phyloP scores from a whole-genome alignment of 2,797 vertebrate genomes.

The Gobio occitaniae region DNA sequence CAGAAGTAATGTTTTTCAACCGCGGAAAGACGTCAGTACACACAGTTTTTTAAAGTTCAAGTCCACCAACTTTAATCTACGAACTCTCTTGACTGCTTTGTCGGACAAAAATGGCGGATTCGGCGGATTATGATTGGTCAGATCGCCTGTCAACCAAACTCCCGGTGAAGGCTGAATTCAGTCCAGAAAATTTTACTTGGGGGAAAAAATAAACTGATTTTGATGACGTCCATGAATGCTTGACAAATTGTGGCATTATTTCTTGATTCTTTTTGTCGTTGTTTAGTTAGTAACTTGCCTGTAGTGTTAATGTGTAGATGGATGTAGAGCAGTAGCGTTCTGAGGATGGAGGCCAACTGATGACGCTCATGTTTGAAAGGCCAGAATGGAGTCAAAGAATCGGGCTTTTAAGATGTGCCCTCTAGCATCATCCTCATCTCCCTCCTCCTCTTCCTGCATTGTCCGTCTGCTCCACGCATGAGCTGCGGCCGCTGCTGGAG shows the following conservation, averaged over 20 bases:
- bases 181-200: no score
- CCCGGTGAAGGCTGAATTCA: no score
- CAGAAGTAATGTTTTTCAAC: no score
- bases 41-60: no score
- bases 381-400: slow-evolving; percentile 5
- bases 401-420: slow-evolving; percentile 46
- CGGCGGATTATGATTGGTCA: no score
- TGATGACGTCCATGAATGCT: no score
- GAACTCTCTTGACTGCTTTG: no score
- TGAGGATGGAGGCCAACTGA: not conserved
- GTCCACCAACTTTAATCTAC: no score
- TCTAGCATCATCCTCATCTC: slow-evolving; percentile 31
- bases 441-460: slow-evolving; percentile 56
- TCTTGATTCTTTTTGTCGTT: not conserved
- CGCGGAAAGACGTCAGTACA: no score
- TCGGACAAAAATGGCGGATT: no score
- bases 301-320: not conserved
- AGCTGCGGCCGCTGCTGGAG: slow-evolving; percentile 55
- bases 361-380: not conserved
- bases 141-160: no score
- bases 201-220: no score
- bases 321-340: not conserved
- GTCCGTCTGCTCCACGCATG: slow-evolving; percentile 71
- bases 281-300: not conserved
- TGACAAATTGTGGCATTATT: not conserved